These are phyloP conservation scores for Zoroaster sp. DNA, from an alignment of 53 echinoderm and acorn worm genomes.

Conservation along the genomic window DNA sequence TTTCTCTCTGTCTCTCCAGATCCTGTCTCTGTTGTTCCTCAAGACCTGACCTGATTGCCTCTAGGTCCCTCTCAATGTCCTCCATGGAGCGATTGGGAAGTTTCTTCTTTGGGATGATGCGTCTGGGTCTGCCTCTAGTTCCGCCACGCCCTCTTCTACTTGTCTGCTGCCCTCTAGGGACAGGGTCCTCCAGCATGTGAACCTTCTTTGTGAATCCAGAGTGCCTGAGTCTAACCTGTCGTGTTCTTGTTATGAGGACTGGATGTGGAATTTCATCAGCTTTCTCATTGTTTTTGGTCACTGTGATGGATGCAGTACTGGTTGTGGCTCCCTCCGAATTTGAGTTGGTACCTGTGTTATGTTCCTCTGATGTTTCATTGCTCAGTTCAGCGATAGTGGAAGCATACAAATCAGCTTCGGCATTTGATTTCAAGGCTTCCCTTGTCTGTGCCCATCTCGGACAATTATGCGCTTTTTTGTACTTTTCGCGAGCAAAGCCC, in stretches of 20 bases:
- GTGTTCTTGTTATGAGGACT: slow-evolving; percentile 80
- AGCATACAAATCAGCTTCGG: not conserved
- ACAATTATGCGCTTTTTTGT: slow-evolving; percentile 78
- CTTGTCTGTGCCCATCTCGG: slow-evolving; percentile 32
- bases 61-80: slow-evolving; percentile 61
- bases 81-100: slow-evolving; percentile 40
- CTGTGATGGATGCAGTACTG: not conserved
- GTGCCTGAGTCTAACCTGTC: slow-evolving; percentile 73
- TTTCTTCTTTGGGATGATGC: slow-evolving; percentile 14
- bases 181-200: slow-evolving; percentile 37
- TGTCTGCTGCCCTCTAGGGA: not conserved
- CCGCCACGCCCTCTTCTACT: slow-evolving; percentile 38
- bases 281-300: not conserved
- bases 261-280: not conserved
- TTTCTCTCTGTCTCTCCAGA: slow-evolving; percentile 2
- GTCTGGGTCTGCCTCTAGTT: slow-evolving; percentile 17
- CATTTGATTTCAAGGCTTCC: slow-evolving; percentile 41
- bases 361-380: not conserved
- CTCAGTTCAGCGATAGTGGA: not conserved
- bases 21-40: slow-evolving; percentile 43
- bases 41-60: slow-evolving; percentile 48
- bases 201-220: slow-evolving; percentile 70
- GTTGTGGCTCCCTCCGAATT: not conserved
- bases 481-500: slow-evolving; percentile 86
- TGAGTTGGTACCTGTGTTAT: not conserved